Base-by-base conservation (phyloP, 2,113 vertebrate genomes). In the Glaucidium brasilianum region DNA sequence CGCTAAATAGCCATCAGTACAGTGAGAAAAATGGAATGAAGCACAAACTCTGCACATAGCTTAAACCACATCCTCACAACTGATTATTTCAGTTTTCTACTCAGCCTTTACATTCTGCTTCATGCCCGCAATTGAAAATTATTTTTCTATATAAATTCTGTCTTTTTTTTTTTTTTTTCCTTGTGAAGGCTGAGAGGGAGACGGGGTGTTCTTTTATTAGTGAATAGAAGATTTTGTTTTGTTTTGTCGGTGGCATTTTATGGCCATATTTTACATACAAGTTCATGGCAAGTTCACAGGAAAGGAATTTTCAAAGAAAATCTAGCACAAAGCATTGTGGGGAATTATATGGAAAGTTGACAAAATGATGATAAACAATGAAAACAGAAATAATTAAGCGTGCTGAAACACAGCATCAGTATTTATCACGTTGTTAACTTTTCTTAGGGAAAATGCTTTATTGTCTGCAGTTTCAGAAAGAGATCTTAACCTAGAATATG, bases 221-320 rank as follows among this genome's bases (percentile, higher is more conserved):
- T 41, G 76, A 95, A 95, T n/a, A 90, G 39, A 94, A 43, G 21
- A 35, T 92, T 88, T 85, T 80, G 75, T n/a, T 87, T 85, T 82
- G 89, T 75, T 96, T 82, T 85, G 75, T 86, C 13, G 63, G 96
- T 94, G 85, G 96, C 83, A 88, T 90, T 97, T 97, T 86, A 72
- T 84, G 94, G 91, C 39, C 3, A 35, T 73, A 88, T 62, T 92
- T 96, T 95, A 79, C 77, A 97, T 89, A 96, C 73, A 97, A 98
- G 98, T 98, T 98, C 98, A 98, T 21, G 16, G 92, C 60, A 98
- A 98, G 98, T 98, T 98, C 98, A 98, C 96, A 98, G 95, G 97
- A 97, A 98, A 98, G 83, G 96, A 98, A 98, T 98, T 98, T 97
- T 98, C 97, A 98, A 98, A 98, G 97, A 97, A 97, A 98, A 97